Conservation (phyloP, 2,113 vertebrate genomes). For the Nipponia nippon region DNA sequence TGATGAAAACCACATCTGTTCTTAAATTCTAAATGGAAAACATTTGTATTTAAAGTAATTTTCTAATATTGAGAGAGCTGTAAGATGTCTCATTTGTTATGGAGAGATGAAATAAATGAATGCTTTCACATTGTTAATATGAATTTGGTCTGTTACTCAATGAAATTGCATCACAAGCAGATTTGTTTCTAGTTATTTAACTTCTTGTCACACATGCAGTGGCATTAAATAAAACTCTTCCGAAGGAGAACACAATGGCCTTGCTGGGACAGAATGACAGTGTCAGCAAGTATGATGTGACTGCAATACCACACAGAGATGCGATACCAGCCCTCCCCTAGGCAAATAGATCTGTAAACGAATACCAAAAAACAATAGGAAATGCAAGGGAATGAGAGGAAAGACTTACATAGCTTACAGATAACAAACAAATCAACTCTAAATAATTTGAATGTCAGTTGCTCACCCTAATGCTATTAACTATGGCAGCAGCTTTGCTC, state of each 20-base stretch:
- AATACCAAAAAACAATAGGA: neutral
- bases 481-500: slow-evolving; percentile 94
- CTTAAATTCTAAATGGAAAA: neutral
- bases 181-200: neutral
- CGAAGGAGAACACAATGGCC: neutral
- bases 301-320: neutral
- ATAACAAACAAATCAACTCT: neutral
- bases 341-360: neutral
- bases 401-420: neutral
- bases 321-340: neutral
- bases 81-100: neutral
- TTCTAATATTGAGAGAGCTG: neutral
- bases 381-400: neutral
- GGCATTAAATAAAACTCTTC: neutral
- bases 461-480: slow-evolving; percentile 93
- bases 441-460: neutral
- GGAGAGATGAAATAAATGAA: neutral
- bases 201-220: neutral
- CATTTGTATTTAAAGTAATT: neutral
- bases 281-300: neutral
- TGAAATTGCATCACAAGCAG: neutral
- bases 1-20: neutral
- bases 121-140: neutral
- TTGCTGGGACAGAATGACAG: neutral
- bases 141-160: neutral